phyloP scores from a whole-genome alignment of 2,113 vertebrate genomes.

The Aptenodytes patagonicus region DNA sequence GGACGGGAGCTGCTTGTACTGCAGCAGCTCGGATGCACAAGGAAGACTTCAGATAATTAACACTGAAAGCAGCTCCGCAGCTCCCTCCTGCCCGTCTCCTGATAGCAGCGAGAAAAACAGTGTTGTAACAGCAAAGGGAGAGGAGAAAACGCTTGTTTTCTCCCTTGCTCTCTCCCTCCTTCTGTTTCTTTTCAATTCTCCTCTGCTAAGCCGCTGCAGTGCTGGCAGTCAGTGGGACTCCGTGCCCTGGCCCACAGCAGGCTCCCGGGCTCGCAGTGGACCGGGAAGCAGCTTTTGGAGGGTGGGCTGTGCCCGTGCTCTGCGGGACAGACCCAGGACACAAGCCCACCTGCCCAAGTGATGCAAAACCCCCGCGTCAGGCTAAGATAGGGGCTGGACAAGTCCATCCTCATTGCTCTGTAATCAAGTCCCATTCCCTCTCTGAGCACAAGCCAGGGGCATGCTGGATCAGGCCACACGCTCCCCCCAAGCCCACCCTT shows the following conservation, averaged over 20 bases:
- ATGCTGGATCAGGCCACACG: neutral
- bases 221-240: neutral
- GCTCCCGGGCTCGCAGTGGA: accelerated
- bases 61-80: neutral
- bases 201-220: neutral
- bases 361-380: accelerated
- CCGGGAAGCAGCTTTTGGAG: neutral
- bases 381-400: neutral
- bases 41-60: neutral
- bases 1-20: neutral
- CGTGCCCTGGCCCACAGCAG: accelerated
- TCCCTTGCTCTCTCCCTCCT: neutral
- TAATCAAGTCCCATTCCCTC: accelerated
- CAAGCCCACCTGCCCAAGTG: accelerated
- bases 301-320: accelerated
- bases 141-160: accelerated
- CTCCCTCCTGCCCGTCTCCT: neutral
- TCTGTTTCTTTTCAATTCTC: neutral
- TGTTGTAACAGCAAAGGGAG: neutral
- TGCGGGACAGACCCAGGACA: accelerated
- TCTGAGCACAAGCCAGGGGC: neutral
- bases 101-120: neutral
- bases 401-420: neutral
- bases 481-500: neutral
- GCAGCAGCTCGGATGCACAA: neutral